Conservation (phyloP, 1,140 invertebrate genomes). For the Papilio dardanus region DNA sequence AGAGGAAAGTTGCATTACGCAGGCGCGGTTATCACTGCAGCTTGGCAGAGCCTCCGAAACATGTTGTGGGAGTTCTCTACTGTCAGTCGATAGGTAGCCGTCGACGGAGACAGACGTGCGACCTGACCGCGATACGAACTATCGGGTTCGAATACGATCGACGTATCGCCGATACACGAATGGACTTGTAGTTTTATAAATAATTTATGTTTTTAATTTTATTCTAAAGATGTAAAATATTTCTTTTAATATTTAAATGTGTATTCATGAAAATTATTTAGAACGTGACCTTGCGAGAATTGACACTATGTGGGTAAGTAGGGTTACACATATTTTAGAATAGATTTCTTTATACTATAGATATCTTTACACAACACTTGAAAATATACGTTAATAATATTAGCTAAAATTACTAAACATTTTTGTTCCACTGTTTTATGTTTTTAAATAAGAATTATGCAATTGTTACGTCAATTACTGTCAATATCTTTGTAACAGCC, state of each 20-base stretch:
- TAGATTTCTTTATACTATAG: neutral
- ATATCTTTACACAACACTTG: neutral
- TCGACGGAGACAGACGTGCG: conserved; percentile 47
- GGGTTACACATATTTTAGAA: neutral
- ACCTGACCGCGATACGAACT: conserved; percentile 20
- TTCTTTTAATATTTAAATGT: neutral
- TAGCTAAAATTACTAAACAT: neutral
- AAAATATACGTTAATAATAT: neutral
- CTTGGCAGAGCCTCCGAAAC: conserved; percentile 51
- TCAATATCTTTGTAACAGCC: neutral
- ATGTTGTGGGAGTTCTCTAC: conserved; percentile 50
- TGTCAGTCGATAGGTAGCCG: conserved; percentile 70
- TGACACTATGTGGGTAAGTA: conserved; percentile 2
- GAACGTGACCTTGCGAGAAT: neutral
- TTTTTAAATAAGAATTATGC: neutral
- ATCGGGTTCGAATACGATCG: neutral
- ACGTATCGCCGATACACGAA: conserved; percentile 15
- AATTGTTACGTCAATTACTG: neutral
- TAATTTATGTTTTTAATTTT: neutral
- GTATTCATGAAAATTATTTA: neutral
- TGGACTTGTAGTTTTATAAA: neutral
- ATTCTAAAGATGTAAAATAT: neutral
- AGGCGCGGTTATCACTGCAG: conserved; percentile 65
- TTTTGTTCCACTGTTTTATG: neutral
- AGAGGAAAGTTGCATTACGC: conserved; percentile 62